phyloP scores from a whole-genome alignment of 2,113 vertebrate genomes.

The Dolichallabes microphthalmus region DNA sequence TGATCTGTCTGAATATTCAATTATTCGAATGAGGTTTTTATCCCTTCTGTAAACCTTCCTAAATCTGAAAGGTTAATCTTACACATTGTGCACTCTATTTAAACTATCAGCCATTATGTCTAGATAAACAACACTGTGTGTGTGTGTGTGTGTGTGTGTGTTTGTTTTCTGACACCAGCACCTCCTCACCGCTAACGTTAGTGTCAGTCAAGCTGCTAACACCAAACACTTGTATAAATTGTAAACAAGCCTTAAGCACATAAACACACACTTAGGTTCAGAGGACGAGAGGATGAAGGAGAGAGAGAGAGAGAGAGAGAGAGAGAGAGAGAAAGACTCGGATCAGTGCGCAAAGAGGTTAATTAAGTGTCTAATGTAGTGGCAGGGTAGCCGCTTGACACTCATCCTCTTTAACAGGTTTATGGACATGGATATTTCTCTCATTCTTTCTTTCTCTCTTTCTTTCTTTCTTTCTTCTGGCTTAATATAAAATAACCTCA shows the following conservation, averaged over 20 bases:
- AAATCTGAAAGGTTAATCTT: neutral
- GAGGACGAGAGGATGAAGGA: neutral
- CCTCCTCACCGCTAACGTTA: neutral
- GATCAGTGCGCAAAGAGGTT: slow-evolving; percentile 62
- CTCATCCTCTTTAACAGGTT: slow-evolving; percentile 65
- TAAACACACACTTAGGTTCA: slow-evolving; percentile 16
- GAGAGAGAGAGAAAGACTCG: slow-evolving; percentile 46
- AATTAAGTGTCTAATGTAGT: slow-evolving; percentile 69
- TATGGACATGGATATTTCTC: slow-evolving; percentile 58
- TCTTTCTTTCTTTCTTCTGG: too few relatives aligned
- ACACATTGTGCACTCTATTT: neutral
- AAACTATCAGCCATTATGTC: neutral
- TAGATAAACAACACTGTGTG: neutral
- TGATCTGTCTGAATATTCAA: neutral
- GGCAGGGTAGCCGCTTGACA: slow-evolving; percentile 58
- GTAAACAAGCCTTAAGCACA: slow-evolving; percentile 44
- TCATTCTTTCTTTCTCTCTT: slow-evolving; percentile 27
- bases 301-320: slow-evolving; percentile 20
- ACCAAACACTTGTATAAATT: neutral
- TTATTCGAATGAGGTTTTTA: neutral
- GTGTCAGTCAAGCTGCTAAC: slow-evolving; percentile 21
- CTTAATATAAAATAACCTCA: too few relatives aligned
- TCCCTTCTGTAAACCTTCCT: neutral
- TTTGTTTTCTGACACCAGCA: neutral
- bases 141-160: slow-evolving; percentile 2